Conservation (phyloP, 2,797 vertebrate species). For the Enteromius trimaculatus region DNA sequence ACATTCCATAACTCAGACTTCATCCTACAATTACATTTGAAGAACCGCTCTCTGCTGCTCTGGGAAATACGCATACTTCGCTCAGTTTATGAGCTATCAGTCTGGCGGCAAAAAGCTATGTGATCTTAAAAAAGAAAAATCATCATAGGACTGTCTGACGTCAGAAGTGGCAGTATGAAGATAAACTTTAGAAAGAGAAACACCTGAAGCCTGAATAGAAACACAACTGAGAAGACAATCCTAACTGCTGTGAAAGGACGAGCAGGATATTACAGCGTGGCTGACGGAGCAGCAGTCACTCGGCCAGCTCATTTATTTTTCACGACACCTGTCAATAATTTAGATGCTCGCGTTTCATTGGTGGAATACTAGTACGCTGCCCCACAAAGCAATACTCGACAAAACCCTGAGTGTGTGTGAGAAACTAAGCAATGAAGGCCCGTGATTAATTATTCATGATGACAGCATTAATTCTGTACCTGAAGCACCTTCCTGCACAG, state of each 20-base stretch:
- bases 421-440: not conserved
- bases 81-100: not conserved
- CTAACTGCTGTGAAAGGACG: not conserved
- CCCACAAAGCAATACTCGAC: constrained; percentile 32
- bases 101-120: not conserved
- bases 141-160: not conserved
- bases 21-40: not conserved
- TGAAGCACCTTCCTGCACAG: not conserved
- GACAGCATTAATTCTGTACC: constrained; percentile 4
- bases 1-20: constrained; percentile 15
- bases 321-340: constrained; percentile 49
- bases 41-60: not conserved
- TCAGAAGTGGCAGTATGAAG: not conserved
- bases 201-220: not conserved
- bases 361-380: constrained; percentile 33
- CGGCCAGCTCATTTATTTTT: constrained; percentile 29
- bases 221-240: not conserved
- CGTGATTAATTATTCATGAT: constrained; percentile 5
- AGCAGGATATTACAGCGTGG: not conserved
- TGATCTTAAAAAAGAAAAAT: not conserved
- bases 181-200: not conserved
- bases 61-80: not conserved
- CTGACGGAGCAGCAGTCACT: constrained; percentile 2
- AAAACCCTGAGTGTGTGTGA: constrained; percentile 14
- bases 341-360: constrained; percentile 39